Evolutionary conservation across 2,888 invertebrate genomes (phyloP).

Genomic region (Oxyscelio sp.): DNA sequence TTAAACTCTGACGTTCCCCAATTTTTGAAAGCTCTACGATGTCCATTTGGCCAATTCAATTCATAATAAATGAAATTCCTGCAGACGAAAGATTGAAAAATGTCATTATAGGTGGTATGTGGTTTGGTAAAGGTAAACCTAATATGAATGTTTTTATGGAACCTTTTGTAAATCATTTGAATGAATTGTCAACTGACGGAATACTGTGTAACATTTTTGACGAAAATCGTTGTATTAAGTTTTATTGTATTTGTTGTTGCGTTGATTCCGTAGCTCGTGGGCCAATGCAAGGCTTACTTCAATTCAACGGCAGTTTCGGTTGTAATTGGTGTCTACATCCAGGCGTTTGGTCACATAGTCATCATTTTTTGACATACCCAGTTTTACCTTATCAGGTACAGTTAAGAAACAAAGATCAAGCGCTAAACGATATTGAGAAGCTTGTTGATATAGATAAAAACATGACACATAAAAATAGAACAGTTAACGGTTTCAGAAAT

Average conservation of each 20-base stretch:
- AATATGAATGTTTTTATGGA: too few species aligned
- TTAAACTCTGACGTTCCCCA: slow-evolving; percentile 34
- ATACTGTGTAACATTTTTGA: slow-evolving; percentile 24
- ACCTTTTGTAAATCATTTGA: slow-evolving; percentile 41
- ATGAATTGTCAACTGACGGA: slow-evolving; percentile 15
- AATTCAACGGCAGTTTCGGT: slow-evolving; percentile 60
- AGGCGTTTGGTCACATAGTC: neutral
- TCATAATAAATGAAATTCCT: too few species aligned
- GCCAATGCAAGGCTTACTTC: slow-evolving; percentile 25
- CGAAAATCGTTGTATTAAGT: slow-evolving; percentile 28
- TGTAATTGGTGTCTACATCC: too few species aligned
- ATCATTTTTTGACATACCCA: slow-evolving; percentile 20
- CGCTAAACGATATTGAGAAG: slow-evolving; percentile 14
- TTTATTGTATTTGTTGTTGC: too few species aligned
- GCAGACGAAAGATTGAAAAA: neutral
- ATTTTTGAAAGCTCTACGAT: slow-evolving; percentile 52
- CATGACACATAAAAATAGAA: slow-evolving; percentile 5
- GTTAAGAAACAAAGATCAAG: slow-evolving; percentile 23
- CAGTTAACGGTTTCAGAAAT: slow-evolving; percentile 48
- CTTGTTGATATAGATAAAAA: neutral
- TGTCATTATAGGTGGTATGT: slow-evolving; percentile 34
- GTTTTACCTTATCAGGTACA: slow-evolving; percentile 22
- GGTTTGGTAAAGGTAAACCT: slow-evolving; percentile 47
- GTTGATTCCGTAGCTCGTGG: slow-evolving; percentile 58
- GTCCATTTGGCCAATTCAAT: too few species aligned